A percentile compares a stretch with the other conserved stretches of the same genome.
phyloP scores from a whole-genome alignment of 1,140 invertebrate genomes.

The Harpegnathos saltator region DNA sequence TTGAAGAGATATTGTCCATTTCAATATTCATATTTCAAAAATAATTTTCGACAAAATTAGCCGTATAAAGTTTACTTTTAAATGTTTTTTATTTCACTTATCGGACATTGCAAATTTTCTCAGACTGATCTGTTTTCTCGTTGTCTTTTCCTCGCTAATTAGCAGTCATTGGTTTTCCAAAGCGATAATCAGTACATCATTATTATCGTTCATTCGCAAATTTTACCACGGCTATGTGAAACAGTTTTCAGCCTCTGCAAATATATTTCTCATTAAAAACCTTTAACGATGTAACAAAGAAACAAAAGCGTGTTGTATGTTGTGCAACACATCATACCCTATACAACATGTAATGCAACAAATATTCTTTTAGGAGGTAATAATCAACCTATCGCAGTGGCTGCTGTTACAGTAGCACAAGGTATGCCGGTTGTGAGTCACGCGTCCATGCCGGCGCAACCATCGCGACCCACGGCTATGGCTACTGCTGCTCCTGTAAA shows the following conservation, averaged over 20 bases:
- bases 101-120: neutral
- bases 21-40: neutral
- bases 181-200: neutral
- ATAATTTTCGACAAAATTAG: neutral
- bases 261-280: neutral
- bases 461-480: slow-evolving; percentile 82
- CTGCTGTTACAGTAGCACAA: slow-evolving; percentile 75
- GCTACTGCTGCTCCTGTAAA: slow-evolving; percentile 83
- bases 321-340: no score
- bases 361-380: slow-evolving; percentile 74
- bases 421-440: slow-evolving; percentile 83
- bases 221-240: neutral
- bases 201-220: neutral
- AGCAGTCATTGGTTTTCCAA: neutral
- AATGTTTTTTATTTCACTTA: neutral
- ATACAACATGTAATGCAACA: slow-evolving; percentile 53
- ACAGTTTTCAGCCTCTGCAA: neutral
- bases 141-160: no score
- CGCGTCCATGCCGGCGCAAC: slow-evolving; percentile 84
- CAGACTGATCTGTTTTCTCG: neutral
- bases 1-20: neutral
- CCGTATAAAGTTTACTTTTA: no score
- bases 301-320: slow-evolving; percentile 30
- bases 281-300: neutral
- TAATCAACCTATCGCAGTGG: slow-evolving; percentile 74